These are phyloP conservation scores for Trogon surrucura DNA, from an alignment of 2,113 vertebrate species.

Conservation along the genomic window DNA sequence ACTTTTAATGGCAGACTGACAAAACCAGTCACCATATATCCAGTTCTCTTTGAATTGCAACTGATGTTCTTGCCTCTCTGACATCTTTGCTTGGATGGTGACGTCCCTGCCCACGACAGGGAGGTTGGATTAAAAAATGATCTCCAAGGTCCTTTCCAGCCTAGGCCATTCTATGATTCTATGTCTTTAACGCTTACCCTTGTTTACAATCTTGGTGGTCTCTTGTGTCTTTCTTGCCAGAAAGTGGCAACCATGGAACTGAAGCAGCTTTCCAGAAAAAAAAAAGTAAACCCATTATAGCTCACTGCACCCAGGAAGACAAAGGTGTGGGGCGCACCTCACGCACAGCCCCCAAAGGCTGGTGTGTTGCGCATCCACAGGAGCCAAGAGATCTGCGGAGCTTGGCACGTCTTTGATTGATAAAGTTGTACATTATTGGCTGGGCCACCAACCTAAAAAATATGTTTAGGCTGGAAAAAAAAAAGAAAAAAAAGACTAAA, in stretches of 20 bases:
- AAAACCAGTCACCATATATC: not conserved
- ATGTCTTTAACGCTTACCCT: not conserved
- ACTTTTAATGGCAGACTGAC: not conserved
- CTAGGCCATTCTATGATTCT: no score
- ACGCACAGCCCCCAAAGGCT: not conserved
- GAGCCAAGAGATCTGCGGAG: not conserved
- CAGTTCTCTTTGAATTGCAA: not conserved
- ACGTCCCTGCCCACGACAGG: no score
- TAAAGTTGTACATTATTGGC: not conserved
- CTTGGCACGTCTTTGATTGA: not conserved
- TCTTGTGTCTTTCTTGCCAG: not conserved
- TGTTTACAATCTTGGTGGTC: not conserved
- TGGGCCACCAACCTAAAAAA: not conserved
- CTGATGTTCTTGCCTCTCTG: not conserved
- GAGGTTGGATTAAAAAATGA: no score
- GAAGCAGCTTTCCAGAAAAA: not conserved
- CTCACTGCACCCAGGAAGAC: not conserved
- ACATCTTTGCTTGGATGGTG: not conserved
- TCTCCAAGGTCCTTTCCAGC: no score
- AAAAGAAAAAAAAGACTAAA: no score
- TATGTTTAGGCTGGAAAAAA: not conserved
- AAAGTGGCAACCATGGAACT: not conserved
- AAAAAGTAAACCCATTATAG: not conserved
- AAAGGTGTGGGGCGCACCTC: not conserved
- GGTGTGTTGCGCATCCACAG: fast-evolving